Percentiles rank a stretch among this genome's conserved stretches.
Conservation (phyloP, 2,113 vertebrate species). For the Alosa alosa region DNA sequence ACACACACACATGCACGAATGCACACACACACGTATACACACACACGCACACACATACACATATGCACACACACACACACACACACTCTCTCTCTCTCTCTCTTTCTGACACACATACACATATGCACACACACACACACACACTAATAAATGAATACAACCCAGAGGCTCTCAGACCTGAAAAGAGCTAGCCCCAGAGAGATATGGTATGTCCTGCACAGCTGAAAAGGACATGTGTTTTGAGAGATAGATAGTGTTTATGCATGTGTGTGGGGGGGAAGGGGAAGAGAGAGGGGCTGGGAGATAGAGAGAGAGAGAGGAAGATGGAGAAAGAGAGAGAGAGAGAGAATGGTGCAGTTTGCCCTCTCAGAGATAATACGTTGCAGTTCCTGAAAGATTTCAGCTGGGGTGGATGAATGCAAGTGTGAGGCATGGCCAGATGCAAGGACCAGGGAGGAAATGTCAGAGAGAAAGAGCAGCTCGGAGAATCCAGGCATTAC, state of each 20-base stretch:
- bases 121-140: neutral
- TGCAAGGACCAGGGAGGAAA: neutral
- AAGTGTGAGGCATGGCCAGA: neutral
- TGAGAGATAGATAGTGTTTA: neutral
- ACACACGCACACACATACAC: too few species aligned
- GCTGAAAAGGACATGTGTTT: neutral
- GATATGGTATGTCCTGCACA: neutral
- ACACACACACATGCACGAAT: constrained; percentile 22
- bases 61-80: too few species aligned
- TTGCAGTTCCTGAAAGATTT: neutral
- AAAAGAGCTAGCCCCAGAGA: neutral
- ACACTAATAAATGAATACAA: neutral
- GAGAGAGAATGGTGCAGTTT: neutral
- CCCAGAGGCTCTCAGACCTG: neutral
- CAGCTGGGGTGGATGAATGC: neutral
- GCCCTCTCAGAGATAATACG: neutral
- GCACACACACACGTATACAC: neutral
- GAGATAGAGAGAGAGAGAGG: neutral
- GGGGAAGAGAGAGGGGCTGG: neutral
- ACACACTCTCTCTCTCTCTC: too few species aligned
- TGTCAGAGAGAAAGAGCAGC: neutral
- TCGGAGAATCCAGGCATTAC: neutral
- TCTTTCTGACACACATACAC: constrained; percentile 2
- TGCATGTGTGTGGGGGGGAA: neutral
- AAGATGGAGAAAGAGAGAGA: neutral